Evolutionary conservation across 1,140 invertebrate genomes (phyloP), one percentile per base, ranked within the genome.

Genomic region (Sarcophaga bullata): DNA sequence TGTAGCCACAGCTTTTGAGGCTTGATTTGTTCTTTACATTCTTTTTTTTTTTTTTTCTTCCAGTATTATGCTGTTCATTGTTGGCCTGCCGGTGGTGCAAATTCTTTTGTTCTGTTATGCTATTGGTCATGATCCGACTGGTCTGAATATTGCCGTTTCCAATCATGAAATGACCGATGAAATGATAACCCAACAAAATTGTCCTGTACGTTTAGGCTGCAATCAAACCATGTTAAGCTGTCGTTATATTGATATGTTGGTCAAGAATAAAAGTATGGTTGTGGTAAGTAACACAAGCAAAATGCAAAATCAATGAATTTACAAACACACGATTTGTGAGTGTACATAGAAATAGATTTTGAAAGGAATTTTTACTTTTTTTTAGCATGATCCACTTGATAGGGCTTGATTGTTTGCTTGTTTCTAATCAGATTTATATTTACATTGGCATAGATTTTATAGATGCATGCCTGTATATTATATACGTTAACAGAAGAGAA

Each of bases 91-190:
- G 0, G 94, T 97, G 0, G 94, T 97, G 81, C 97, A 99, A 92
- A 97, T 98, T 83, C 93, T 98, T 47, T 91, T 99, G 8, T 99
- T 99, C 91, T 99, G 98, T 91, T 88, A 98, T 75, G 96, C 97
- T 37, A 98, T 99, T 84, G 98, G 98, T 15, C 94, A 95, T 84
- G 96, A 98, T 87, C 97, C 98, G 0, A 93, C 93, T 58, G 94
- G 95, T 19, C 91, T 99, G 4, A 94, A 93, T 83, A 90, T 99
- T 78, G 97, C 95, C 0, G 93, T 98, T 73, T 95, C 98, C 52
- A 98, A 98, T 91, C 91, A 95, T 82, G 97, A 98, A 91, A 90
- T 94, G 85, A 92, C 92, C 82, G 91, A 90, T 49, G 93, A 92
- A 84, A 92, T 92, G 84, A 90, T 91, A 73, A 88, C 91, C 49